Evolutionary conservation across 2,113 vertebrate genomes (phyloP).

Genomic region (Heliornis fulica): DNA sequence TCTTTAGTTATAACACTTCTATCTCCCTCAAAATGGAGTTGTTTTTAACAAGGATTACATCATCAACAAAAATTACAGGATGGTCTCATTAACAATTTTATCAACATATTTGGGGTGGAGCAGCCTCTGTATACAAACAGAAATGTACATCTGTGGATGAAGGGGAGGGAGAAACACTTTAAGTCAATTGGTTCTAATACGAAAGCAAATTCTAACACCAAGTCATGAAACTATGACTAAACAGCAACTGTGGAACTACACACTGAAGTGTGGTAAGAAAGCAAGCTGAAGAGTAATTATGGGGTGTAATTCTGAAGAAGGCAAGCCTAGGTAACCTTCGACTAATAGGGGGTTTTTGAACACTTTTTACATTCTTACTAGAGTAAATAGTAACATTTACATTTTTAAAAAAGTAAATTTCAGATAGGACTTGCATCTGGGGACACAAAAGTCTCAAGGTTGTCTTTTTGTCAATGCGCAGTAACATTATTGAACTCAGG

Average conservation of each 20-base stretch:
- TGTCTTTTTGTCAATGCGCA: conserved; percentile 38
- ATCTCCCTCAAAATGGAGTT: background rate
- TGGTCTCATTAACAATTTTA: background rate
- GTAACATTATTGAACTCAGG: background rate
- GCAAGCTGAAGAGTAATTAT: background rate
- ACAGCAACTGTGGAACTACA: background rate
- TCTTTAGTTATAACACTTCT: background rate
- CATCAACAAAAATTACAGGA: background rate
- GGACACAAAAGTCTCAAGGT: background rate
- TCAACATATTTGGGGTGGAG: background rate
- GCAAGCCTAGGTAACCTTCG: background rate
- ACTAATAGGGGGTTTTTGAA: background rate
- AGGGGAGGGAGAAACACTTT: background rate
- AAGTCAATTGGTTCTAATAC: background rate
- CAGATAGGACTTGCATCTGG: conserved; percentile 10
- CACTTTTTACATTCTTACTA: conserved; percentile 9
- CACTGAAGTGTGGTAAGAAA: background rate
- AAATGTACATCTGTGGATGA: background rate
- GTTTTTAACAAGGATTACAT: background rate
- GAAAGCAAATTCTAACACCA: background rate
- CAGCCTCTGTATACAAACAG: background rate
- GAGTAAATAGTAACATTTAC: conserved; percentile 17
- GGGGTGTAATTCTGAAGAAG: background rate
- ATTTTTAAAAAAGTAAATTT: conserved; percentile 49
- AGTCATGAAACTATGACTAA: background rate